A percentile compares a stretch with the other conserved stretches of the same genome.
Evolutionary conservation across 2,888 invertebrate species (phyloP).

Genomic region (Nasonovia ribisnigri): DNA sequence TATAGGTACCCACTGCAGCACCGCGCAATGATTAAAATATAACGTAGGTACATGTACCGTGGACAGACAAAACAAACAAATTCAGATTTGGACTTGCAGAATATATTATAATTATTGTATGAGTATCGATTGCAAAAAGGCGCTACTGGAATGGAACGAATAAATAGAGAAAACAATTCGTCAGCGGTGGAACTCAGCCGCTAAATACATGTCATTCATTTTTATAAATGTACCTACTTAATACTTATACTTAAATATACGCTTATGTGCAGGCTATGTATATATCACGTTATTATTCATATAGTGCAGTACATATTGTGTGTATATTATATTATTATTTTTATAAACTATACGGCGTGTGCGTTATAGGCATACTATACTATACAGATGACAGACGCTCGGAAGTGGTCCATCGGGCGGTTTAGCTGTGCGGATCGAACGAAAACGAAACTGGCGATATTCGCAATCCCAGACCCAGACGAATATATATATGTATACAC

Average conservation of each 20-base stretch:
- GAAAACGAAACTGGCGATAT: constrained; percentile 30
- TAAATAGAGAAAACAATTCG: background rate
- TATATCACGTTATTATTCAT: background rate
- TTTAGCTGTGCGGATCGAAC: background rate
- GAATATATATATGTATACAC: background rate
- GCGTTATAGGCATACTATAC: background rate
- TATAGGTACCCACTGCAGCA: background rate
- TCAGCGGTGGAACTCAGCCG: background rate
- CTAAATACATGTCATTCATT: background rate
- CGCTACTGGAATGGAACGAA: background rate
- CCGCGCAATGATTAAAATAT: background rate
- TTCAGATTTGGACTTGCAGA: background rate
- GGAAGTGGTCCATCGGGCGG: background rate
- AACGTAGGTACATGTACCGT: background rate
- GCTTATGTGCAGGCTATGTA: background rate
- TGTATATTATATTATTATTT: background rate
- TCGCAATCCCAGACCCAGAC: constrained; percentile 23
- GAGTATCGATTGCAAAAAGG: background rate
- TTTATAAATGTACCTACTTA: background rate
- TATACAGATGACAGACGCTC: background rate
- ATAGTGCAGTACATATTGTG: background rate
- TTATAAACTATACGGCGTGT: background rate
- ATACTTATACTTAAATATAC: background rate
- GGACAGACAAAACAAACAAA: background rate
- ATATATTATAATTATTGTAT: background rate